A percentile compares a stretch with the other conserved stretches of the same genome.
phyloP scores from a whole-genome alignment of 2,888 invertebrate species.

The Quadroppia sp. region DNA sequence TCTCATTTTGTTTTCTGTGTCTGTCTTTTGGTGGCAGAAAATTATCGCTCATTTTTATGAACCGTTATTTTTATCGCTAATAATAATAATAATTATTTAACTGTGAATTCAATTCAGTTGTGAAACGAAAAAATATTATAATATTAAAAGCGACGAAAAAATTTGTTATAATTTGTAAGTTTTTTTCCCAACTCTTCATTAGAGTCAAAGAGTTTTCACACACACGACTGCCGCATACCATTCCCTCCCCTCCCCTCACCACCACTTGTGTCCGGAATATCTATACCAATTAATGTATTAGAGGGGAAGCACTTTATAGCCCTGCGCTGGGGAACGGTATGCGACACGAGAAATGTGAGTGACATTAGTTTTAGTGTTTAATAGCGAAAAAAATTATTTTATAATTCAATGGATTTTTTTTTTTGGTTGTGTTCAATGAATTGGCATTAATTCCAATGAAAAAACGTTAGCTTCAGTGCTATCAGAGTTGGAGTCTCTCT shows the following conservation, averaged over 20 bases:
- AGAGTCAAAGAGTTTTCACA: neutral
- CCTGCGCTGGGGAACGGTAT: neutral
- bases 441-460: conserved; percentile 8
- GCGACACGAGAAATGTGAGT: neutral
- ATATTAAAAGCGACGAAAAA: no score
- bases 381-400: no score
- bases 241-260: neutral
- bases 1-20: no score
- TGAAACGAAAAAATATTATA: no score
- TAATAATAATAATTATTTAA: no score
- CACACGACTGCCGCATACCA: conserved; percentile 13
- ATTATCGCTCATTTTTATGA: no score
- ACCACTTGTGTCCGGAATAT: neutral
- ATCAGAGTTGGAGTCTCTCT: neutral
- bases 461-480: neutral
- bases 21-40: no score
- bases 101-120: no score
- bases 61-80: no score
- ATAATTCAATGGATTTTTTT: neutral
- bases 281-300: no score
- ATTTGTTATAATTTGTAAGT: conserved; percentile 8
- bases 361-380: neutral
- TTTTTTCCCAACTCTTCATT: neutral
- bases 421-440: neutral
- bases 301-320: no score